Base-by-base conservation (phyloP, 2,113 vertebrate species). In the Callopanchax toddi region DNA sequence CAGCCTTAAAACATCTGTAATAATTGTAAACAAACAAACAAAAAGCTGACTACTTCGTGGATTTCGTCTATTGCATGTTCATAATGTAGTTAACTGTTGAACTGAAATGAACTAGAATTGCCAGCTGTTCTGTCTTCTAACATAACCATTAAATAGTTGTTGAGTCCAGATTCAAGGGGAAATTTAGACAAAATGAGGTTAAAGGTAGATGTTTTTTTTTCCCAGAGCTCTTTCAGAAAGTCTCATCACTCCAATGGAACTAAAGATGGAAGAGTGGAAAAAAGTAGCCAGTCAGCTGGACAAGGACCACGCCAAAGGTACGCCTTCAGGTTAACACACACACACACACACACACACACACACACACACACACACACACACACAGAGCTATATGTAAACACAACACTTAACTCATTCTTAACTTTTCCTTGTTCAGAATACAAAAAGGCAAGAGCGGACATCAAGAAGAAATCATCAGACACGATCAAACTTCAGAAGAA, bases 401-500 rank as follows among this genome's bases (percentile, higher is more conserved):
- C 17, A 16, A 8, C 9, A 5, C 6, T 3, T 5, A 11, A 6
- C 52, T 55, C 45, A 57, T 29, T 18, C 2, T 11, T 15, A 6
- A 0, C 17, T 15, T 42, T 0, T 43, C 51, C 2, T 42, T 11
- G 1, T 23, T 18, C 61, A 94, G 93, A 94, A 49, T 94, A 93
- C 61, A 94, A 94, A 73, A 94, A 92, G 74, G 92, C 91, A 20
- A 60, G 93, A 26, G 88, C 93, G 0, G 93, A 94, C 61, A 93
- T 94, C 73, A 94, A 94, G 85, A 94, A 94, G 86, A 94, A 94
- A 59, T 94, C 93, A 0, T 94, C 93, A 0, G 93, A 94, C 82
- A 94, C 93, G 3, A 88, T 94, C 74, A 94, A 94, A 68, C 89
- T 94, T 42, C 93, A 94, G 82, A 94, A 94, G 90, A 94, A 94